These are phyloP conservation scores for Dipodomys spectabilis DNA, from an alignment of 2,113 vertebrate species.

Conservation along the genomic window DNA sequence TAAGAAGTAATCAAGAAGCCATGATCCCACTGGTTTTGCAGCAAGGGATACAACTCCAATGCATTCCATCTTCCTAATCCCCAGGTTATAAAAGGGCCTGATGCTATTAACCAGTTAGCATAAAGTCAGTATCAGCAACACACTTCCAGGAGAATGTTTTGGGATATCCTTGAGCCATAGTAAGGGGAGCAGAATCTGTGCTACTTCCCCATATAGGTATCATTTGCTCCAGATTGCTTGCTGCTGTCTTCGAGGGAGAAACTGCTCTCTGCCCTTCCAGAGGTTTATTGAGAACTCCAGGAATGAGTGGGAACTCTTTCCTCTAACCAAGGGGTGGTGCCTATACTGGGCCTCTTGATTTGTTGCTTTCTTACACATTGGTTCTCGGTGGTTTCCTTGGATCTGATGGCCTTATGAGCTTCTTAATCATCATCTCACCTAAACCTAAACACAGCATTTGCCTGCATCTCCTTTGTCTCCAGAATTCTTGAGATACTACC, in stretches of 20 bases:
- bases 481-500: not conserved
- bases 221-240: slow-evolving; percentile 3
- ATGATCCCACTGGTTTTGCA: not conserved
- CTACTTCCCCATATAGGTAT: not conserved
- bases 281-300: not conserved
- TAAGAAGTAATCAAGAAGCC: slow-evolving; percentile 8
- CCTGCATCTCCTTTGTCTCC: not conserved
- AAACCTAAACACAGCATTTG: not conserved
- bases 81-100: not conserved
- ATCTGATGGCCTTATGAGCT: not conserved
- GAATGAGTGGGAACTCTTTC: not conserved
- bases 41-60: not conserved
- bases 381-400: not conserved
- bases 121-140: not conserved
- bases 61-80: not conserved
- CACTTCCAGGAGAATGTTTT: not conserved
- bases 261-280: not conserved
- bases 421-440: not conserved
- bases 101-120: not conserved
- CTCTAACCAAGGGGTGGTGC: not conserved
- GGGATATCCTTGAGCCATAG: rapidly evolving
- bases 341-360: not conserved
- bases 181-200: not conserved
- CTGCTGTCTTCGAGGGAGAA: not conserved
- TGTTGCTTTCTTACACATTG: not conserved